Percentiles rank a stretch among this genome's conserved stretches.
Evolutionary conservation across 2,797 vertebrate genomes (phyloP).

Genomic region (Pelochelys cantorii): DNA sequence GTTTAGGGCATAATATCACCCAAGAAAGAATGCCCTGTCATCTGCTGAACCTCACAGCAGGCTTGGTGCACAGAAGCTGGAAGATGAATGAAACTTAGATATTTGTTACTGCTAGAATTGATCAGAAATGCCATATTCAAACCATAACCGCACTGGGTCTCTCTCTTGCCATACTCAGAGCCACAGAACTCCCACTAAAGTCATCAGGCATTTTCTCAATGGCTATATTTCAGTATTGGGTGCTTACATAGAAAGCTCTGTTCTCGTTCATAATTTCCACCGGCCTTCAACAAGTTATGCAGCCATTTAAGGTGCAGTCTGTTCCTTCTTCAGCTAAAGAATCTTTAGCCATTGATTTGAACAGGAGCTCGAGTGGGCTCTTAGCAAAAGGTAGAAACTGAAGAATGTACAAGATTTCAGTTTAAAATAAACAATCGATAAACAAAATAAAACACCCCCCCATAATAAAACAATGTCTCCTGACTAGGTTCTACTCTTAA

Average conservation of each 20-base stretch:
- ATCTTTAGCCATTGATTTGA: not conserved
- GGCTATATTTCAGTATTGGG: not conserved
- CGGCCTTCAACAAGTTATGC: not conserved
- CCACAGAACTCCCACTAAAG: not conserved
- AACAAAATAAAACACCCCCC: not conserved
- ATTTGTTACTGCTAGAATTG: not conserved
- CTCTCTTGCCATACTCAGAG: not conserved
- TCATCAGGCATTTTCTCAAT: not conserved
- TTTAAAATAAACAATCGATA: constrained; percentile 15
- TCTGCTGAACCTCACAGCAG: not conserved
- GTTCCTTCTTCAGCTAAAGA: not conserved
- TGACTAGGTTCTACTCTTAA: not conserved
- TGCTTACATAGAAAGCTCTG: not conserved
- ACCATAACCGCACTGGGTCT: not conserved
- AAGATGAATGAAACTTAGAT: not conserved
- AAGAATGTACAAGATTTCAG: not conserved
- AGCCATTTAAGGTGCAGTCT: not conserved
- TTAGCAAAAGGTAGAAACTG: not conserved
- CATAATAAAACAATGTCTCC: not conserved
- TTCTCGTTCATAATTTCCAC: not conserved
- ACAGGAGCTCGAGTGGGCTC: not conserved
- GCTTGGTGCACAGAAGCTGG: not conserved
- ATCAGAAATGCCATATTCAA: not conserved
- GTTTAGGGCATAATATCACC: not conserved
- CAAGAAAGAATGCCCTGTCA: not conserved